phyloP scores from a whole-genome alignment of 2,888 invertebrate genomes.

The Aphrophora alni region DNA sequence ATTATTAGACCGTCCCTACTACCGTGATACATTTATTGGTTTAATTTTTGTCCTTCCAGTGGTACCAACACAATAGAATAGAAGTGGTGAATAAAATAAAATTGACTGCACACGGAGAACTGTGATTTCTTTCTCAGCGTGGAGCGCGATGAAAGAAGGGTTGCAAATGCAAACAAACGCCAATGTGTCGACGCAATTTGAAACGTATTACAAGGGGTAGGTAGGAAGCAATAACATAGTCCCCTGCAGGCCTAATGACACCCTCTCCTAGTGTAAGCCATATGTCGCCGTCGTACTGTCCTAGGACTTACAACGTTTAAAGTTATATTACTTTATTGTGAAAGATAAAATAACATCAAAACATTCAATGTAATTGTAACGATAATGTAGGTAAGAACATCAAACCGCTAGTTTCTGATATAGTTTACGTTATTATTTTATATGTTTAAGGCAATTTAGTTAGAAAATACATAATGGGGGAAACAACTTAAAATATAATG shows the following conservation, averaged over 20 bases:
- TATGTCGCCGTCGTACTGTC: neutral
- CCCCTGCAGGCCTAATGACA: conserved; percentile 2
- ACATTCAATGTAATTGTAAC: no score
- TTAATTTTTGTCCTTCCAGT: neutral
- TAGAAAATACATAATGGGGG: no score
- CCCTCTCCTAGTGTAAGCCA: neutral
- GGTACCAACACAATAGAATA: neutral
- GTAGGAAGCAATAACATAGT: neutral
- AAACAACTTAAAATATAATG: no score
- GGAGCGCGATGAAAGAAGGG: neutral
- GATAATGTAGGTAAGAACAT: no score
- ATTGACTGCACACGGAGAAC: neutral
- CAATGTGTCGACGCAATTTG: conserved; percentile 2
- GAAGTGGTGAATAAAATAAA: conserved; percentile 6
- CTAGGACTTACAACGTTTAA: no score
- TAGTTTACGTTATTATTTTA: no score
- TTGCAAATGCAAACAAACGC: conserved; percentile 6
- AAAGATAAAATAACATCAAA: no score
- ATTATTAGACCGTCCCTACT: neutral
- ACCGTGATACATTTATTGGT: conserved; percentile 9
- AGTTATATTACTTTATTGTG: no score
- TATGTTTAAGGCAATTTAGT: no score
- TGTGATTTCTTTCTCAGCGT: neutral
- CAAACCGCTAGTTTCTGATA: no score
- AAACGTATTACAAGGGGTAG: conserved; percentile 9